Percentiles rank a stretch among this genome's conserved stretches.
Evolutionary conservation across 2,888 invertebrate species (phyloP).

Genomic region (Ellobium chinense): DNA sequence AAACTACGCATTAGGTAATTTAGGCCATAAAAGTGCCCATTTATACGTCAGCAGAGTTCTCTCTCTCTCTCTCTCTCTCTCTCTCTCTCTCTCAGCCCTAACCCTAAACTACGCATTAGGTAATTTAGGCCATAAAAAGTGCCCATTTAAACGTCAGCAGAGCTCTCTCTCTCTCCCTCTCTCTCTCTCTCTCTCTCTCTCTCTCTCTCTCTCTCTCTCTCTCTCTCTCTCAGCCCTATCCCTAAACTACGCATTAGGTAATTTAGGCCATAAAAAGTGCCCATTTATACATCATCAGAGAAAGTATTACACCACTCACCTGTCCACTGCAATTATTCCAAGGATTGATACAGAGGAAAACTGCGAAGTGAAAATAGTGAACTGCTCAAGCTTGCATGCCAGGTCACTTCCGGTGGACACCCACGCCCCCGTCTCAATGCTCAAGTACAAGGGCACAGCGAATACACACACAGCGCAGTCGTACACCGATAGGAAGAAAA

Average conservation of each 20-base stretch:
- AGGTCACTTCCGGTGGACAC: conserved; percentile 37
- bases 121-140: too few relatives aligned
- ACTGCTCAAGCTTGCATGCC: conserved; percentile 44
- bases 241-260: not conserved
- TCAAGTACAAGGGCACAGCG: conserved; percentile 45
- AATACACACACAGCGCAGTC: conserved; percentile 46
- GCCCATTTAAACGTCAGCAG: too few relatives aligned
- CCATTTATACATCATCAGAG: too few relatives aligned
- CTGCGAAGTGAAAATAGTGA: conserved; percentile 37
- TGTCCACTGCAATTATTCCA: conserved; percentile 43
- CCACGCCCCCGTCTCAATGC: conserved; percentile 44
- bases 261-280: not conserved
- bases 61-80: conserved; percentile 25
- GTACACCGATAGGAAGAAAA: conserved; percentile 46
- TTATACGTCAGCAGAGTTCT: too few relatives aligned
- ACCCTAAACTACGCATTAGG: not conserved
- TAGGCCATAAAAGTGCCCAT: too few relatives aligned
- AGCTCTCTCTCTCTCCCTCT: conserved; percentile 21
- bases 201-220: too few relatives aligned
- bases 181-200: conserved; percentile 16
- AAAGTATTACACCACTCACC: too few relatives aligned
- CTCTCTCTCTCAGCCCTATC: not conserved
- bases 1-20: too few relatives aligned
- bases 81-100: conserved; percentile 17
- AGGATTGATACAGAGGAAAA: conserved; percentile 40